phyloP scores from a whole-genome alignment of 2,113 vertebrate genomes.

The Lanius ludovicianus region DNA sequence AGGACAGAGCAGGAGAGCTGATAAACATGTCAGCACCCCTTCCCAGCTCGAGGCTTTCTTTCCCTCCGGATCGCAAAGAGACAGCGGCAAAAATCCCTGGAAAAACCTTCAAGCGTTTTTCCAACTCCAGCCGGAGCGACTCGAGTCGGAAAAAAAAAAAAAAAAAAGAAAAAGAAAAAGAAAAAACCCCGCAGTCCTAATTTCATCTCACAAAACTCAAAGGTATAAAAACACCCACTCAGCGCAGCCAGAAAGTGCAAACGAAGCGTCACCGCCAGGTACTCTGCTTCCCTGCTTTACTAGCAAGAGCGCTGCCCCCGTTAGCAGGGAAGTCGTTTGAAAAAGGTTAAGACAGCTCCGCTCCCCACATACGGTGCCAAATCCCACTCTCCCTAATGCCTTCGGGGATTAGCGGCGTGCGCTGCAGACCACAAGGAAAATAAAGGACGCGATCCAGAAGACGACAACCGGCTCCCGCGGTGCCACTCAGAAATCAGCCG shows the following conservation, averaged over 20 bases:
- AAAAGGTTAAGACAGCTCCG: slow-evolving; percentile 55
- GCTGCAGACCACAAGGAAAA: slow-evolving; percentile 39
- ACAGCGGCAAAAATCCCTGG: not conserved
- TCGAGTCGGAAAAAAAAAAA: not conserved
- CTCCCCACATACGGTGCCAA: slow-evolving; percentile 42
- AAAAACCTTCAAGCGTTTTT: slow-evolving; percentile 26
- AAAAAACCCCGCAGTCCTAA: not conserved
- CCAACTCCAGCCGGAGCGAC: slow-evolving; percentile 14
- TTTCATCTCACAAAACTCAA: slow-evolving; percentile 24
- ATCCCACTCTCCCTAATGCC: slow-evolving; percentile 64
- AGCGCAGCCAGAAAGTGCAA: slow-evolving; percentile 40
- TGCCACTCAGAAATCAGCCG: not conserved
- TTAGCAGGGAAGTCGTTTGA: slow-evolving; percentile 29
- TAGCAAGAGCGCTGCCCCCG: slow-evolving; percentile 46
- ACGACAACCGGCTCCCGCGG: not conserved
- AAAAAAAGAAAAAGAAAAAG: not conserved
- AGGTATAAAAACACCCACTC: slow-evolving; percentile 15
- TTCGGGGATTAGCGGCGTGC: slow-evolving; percentile 64
- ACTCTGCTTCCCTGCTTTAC: not conserved
- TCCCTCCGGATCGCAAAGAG: not conserved
- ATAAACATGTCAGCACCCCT: slow-evolving; percentile 11
- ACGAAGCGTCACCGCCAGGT: slow-evolving; percentile 7
- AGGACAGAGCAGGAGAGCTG: not conserved
- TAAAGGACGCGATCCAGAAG: slow-evolving; percentile 44
- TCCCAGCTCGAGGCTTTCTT: not conserved